phyloP scores from a whole-genome alignment of 1,140 invertebrate species.

The Uloborus diversus region DNA sequence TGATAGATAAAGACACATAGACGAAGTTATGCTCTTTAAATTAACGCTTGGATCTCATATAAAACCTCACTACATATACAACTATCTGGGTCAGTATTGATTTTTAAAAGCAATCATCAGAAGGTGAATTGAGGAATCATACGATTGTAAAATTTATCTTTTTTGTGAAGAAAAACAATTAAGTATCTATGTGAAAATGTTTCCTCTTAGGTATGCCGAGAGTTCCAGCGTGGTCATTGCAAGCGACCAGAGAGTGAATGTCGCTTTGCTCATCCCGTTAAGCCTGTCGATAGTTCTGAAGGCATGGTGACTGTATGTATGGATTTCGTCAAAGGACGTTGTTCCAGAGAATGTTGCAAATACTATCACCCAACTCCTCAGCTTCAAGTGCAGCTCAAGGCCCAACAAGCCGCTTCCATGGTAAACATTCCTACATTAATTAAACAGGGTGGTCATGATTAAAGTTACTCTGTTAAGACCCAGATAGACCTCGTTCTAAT shows the following conservation, averaged over 20 bases:
- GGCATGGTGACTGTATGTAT: slow-evolving; percentile 96
- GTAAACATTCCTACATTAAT: too few relatives aligned
- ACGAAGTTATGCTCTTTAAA: too few relatives aligned
- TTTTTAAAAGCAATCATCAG: too few relatives aligned
- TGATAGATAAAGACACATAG: too few relatives aligned
- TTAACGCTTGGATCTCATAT: too few relatives aligned
- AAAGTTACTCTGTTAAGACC: too few relatives aligned
- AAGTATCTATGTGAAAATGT: too few relatives aligned
- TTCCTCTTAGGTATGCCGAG: slow-evolving; percentile 91
- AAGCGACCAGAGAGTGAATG: slow-evolving; percentile 94
- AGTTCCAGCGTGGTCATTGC: slow-evolving; percentile 97
- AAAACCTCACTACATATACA: too few relatives aligned
- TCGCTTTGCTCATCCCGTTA: slow-evolving; percentile 96
- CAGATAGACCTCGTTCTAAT: too few relatives aligned
- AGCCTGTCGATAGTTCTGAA: slow-evolving; percentile 87
- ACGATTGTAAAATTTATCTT: background rate
- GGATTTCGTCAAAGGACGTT: slow-evolving; percentile 97
- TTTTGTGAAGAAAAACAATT: too few relatives aligned
- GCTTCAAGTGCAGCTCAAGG: slow-evolving; percentile 99
- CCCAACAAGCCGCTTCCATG: slow-evolving; percentile 65
- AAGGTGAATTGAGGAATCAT: background rate
- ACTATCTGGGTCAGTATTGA: too few relatives aligned
- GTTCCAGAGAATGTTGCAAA: slow-evolving; percentile 94
- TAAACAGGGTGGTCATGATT: too few relatives aligned
- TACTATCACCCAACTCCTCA: slow-evolving; percentile 97